phyloP scores from a whole-genome alignment of 2,888 invertebrate genomes.

The Caenorhabditis auriculariae region DNA sequence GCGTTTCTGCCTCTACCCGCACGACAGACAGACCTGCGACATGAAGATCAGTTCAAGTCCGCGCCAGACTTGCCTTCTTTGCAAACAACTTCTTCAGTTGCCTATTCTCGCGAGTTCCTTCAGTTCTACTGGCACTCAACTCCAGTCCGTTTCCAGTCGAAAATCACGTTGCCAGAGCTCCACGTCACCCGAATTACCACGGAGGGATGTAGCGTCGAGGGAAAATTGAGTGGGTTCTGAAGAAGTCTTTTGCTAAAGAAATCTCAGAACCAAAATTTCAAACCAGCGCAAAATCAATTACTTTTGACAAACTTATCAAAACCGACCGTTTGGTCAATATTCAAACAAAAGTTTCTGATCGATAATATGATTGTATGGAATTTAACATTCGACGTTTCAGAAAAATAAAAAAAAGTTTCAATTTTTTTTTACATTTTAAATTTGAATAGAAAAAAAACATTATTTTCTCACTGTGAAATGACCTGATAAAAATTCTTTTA shows the following conservation, averaged over 20 bases:
- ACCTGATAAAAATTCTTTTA: too few species aligned
- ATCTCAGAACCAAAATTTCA: slow-evolving; percentile 4
- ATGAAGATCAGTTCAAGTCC: slow-evolving; percentile 53
- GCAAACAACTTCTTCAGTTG: slow-evolving; percentile 42
- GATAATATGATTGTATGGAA: too few species aligned
- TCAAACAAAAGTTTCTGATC: too few species aligned
- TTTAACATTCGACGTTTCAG: too few species aligned
- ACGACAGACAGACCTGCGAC: slow-evolving; percentile 59
- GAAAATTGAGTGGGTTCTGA: slow-evolving; percentile 46
- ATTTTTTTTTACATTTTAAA: too few species aligned
- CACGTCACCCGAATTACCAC: slow-evolving; percentile 46
- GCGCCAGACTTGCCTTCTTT: slow-evolving; percentile 3
- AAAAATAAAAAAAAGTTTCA: too few species aligned
- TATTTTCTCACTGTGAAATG: too few species aligned
- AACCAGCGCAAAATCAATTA: too few species aligned
- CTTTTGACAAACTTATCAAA: too few species aligned
- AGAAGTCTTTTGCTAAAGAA: slow-evolving; percentile 1
- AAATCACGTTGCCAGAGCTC: slow-evolving; percentile 53
- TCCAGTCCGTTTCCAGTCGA: slow-evolving; percentile 43
- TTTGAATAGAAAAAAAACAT: too few species aligned
- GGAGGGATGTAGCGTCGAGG: slow-evolving; percentile 49
- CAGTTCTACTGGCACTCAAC: slow-evolving; percentile 52
- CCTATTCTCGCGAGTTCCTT: slow-evolving; percentile 53
- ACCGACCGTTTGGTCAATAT: too few species aligned
- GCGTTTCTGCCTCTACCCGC: slow-evolving; percentile 61